These are phyloP conservation scores for Mamestra brassicae DNA, from an alignment of 2,888 invertebrate genomes.

Conservation along the genomic window DNA sequence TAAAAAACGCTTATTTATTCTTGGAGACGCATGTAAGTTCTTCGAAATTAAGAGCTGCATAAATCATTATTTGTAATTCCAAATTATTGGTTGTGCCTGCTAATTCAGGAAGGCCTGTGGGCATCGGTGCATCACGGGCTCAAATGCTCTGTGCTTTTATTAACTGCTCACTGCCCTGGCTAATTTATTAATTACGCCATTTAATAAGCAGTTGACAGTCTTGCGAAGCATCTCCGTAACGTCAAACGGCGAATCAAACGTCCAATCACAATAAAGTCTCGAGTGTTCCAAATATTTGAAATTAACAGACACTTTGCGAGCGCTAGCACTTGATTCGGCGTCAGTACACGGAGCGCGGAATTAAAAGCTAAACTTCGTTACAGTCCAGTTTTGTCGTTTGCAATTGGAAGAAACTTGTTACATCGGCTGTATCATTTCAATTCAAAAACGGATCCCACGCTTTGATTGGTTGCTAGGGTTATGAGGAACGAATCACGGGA, in stretches of 20 bases:
- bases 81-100: slow-evolving; percentile 20
- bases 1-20: not conserved
- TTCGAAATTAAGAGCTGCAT: not conserved
- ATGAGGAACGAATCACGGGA: slow-evolving; percentile 75
- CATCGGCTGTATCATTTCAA: slow-evolving; percentile 87
- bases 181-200: slow-evolving; percentile 34
- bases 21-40: not conserved
- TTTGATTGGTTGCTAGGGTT: slow-evolving; percentile 87
- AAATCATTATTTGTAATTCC: slow-evolving; percentile 1
- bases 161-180: slow-evolving; percentile 23
- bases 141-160: slow-evolving; percentile 8
- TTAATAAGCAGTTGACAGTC: slow-evolving; percentile 44
- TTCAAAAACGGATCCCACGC: slow-evolving; percentile 87
- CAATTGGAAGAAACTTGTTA: slow-evolving; percentile 90
- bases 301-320: slow-evolving; percentile 32
- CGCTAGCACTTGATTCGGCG: slow-evolving; percentile 55
- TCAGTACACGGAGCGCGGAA: slow-evolving; percentile 78
- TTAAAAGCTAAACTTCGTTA: slow-evolving; percentile 90
- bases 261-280: not conserved
- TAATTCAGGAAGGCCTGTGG: slow-evolving; percentile 10
- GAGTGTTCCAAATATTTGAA: slow-evolving; percentile 22
- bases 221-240: not conserved
- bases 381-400: slow-evolving; percentile 86
- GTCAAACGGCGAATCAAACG: not conserved
- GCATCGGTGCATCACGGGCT: slow-evolving; percentile 24